Evolutionary conservation across 2,797 vertebrate species (phyloP).

Genomic region (Pseudochirops corinnae): DNA sequence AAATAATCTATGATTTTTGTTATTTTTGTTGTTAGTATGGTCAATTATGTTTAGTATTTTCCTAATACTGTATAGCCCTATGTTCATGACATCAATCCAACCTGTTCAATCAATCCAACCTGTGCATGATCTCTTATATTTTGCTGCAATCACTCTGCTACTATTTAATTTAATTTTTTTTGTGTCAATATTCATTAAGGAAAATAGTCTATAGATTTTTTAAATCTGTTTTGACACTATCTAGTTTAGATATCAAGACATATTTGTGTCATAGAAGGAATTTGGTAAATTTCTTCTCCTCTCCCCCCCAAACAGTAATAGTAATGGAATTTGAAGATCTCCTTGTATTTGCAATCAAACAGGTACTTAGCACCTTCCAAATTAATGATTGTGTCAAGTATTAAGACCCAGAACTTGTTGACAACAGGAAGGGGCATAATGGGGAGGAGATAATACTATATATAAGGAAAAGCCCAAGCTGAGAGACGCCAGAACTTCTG

Average conservation of each 20-base stretch:
- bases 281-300: background rate
- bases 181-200: background rate
- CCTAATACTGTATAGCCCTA: background rate
- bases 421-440: no score
- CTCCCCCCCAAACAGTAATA: no score
- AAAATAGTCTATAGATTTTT: background rate
- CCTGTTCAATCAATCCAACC: background rate
- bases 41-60: background rate
- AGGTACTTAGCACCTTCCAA: no score
- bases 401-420: no score
- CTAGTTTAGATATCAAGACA: background rate
- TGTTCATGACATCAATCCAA: background rate
- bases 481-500: no score
- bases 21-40: background rate
- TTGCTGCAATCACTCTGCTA: background rate
- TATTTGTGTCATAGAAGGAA: background rate
- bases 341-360: no score
- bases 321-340: no score
- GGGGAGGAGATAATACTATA: no score
- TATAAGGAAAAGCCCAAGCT: no score
- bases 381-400: no score
- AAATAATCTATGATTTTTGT: background rate
- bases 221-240: background rate
- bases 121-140: background rate
- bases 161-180: background rate